Conservation (phyloP, 2,888 invertebrate genomes). For the Machimus rusticus region DNA sequence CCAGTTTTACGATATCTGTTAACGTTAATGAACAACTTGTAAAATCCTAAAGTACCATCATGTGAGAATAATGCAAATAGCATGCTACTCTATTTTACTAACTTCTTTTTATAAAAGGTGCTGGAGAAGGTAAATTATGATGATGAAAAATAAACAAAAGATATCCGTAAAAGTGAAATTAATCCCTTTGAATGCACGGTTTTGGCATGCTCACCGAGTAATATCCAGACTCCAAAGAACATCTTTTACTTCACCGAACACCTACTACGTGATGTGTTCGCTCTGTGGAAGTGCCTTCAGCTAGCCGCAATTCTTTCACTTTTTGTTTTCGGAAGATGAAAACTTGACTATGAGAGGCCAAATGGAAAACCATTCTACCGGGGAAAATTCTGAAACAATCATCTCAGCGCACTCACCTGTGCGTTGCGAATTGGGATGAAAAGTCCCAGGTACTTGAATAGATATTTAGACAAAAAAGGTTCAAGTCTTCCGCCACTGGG, state of each 20-base stretch:
- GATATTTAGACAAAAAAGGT: neutral
- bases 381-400: constrained; percentile 16
- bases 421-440: neutral
- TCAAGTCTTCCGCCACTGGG: neutral
- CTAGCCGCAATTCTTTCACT: neutral
- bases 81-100: too few relatives aligned
- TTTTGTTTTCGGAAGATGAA: neutral
- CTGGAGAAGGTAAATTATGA: neutral
- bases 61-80: too few relatives aligned
- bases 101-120: too few relatives aligned
- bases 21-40: too few relatives aligned
- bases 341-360: neutral
- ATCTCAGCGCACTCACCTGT: constrained; percentile 2
- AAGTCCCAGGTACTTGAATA: neutral
- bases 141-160: neutral
- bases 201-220: neutral
- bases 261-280: neutral
- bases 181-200: neutral
- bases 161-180: neutral
- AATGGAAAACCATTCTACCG: constrained; percentile 11
- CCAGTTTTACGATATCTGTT: too few relatives aligned
- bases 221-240: neutral
- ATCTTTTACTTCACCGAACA: neutral
- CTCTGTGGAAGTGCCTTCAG: neutral
- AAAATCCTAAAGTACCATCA: too few relatives aligned